Base-by-base conservation (phyloP, 2,113 vertebrate genomes). In the Climacteris rufus region DNA sequence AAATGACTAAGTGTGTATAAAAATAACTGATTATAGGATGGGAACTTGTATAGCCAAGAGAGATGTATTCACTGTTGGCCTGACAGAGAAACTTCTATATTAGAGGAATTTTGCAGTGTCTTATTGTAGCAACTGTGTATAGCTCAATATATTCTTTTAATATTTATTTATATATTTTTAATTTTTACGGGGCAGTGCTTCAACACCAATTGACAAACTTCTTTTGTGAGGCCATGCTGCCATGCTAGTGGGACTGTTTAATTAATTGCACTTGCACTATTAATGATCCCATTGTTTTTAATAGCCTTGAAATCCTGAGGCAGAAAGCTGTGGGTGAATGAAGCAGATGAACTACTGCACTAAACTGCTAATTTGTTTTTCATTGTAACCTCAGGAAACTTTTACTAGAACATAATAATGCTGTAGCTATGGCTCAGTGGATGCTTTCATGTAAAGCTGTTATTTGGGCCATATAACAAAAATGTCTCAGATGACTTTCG, bases 341-440 rank as follows among this genome's bases (percentile, higher is more conserved):
- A 39, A 83, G 71, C 35, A 77, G 78, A 83, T 66, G 87, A 94
- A 65, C 84, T 76, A 15, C 70, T 83, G 42, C 47, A 59, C 63
- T 94, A 50, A 96, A 72, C 35, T 68, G 63, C 66, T 85, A 88
- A 94, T 88, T 91, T 64, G 35, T 65, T 91, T 95, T 94, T 96
- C 65, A 65, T 74, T 87, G 71, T 95, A 75, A 93, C 77, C 74
- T 95, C 77, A 85, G 91, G 78, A 93, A 96, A 82, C 72, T 94
- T 95, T n/a, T 69, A 54, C 25, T 88, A 69, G 50, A 83, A 54
- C 1, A 2, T 59, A 64, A 54, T 79, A 79, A 59, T 90, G 37
- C 66, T 93, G 33, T 83, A 83, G 87, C 56, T 88, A 8, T 89
- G 75, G 61, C 45, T 91, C 30, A 42, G 37, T 77, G 81, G 18